These are phyloP conservation scores for Salminus brasiliensis DNA, from an alignment of 2,113 vertebrate genomes.

Conservation along the genomic window DNA sequence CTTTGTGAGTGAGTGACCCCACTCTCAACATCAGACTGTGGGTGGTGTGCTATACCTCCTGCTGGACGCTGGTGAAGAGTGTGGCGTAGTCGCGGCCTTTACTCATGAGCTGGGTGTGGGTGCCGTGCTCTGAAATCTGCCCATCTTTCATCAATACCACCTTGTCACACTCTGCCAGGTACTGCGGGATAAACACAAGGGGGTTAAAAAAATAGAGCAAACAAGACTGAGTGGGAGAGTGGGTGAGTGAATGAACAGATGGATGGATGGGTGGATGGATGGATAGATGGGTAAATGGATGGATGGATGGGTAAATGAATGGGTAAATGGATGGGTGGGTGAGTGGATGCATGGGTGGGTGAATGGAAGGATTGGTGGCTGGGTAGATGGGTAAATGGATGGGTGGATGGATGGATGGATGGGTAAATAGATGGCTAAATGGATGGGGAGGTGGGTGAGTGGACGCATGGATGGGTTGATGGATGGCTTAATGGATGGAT, in stretches of 20 bases:
- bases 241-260: background rate
- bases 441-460: too few species aligned
- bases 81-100: conserved; percentile 75
- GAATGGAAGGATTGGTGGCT: too few species aligned
- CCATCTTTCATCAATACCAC: conserved; percentile 82
- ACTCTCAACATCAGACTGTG: conserved; percentile 42
- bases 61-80: conserved; percentile 76
- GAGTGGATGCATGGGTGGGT: background rate
- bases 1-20: conserved; percentile 57
- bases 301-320: too few species aligned
- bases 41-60: conserved; percentile 71
- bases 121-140: conserved; percentile 78
- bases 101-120: conserved; percentile 77
- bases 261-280: background rate
- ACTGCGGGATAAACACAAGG: conserved; percentile 62
- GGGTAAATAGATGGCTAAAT: too few species aligned
- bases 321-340: too few species aligned
- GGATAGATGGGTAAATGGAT: background rate
- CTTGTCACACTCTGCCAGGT: conserved; percentile 78
- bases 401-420: too few species aligned
- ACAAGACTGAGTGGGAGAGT: background rate
- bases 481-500: background rate
- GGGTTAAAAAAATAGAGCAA: conserved; percentile 8
- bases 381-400: too few species aligned
- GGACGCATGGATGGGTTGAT: background rate